phyloP scores from a whole-genome alignment of 1,140 invertebrate genomes.

The Copidosoma floridanum region DNA sequence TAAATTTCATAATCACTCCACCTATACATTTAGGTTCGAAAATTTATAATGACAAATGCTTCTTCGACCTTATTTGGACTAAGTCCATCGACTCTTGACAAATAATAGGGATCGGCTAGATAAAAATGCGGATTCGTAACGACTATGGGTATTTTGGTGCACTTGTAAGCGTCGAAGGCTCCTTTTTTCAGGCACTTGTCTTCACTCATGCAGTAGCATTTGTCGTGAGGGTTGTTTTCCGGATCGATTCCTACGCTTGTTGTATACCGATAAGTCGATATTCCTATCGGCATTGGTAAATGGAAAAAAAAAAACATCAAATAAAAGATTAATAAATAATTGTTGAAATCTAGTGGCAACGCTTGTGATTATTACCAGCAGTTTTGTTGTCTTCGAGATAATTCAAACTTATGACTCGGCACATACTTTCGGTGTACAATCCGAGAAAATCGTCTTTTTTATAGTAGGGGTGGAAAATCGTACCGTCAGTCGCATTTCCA shows the following conservation, averaged over 20 bases:
- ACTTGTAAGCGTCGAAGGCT: slow-evolving; percentile 67
- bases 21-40: not conserved
- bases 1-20: not conserved
- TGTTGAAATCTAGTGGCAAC: too few relatives aligned
- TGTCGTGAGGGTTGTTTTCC: slow-evolving; percentile 63
- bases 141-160: slow-evolving; percentile 67
- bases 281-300: too few relatives aligned
- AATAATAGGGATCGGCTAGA: slow-evolving; percentile 66
- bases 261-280: slow-evolving; percentile 66
- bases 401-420: slow-evolving; percentile 55
- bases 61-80: slow-evolving; percentile 61
- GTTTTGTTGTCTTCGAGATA: slow-evolving; percentile 10
- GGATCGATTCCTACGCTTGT: slow-evolving; percentile 68
- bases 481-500: slow-evolving; percentile 73
- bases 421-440: slow-evolving; percentile 66
- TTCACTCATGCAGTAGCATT: slow-evolving; percentile 71
- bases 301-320: not conserved
- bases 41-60: not conserved
- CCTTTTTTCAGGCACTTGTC: slow-evolving; percentile 70
- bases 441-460: slow-evolving; percentile 57
- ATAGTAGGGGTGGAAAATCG: slow-evolving; percentile 72
- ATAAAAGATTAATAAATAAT: not conserved
- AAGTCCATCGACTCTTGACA: slow-evolving; percentile 68
- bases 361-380: slow-evolving; percentile 40
- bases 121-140: slow-evolving; percentile 82